Conservation (phyloP, 1,140 invertebrate species). For the Ceratina japonica region DNA sequence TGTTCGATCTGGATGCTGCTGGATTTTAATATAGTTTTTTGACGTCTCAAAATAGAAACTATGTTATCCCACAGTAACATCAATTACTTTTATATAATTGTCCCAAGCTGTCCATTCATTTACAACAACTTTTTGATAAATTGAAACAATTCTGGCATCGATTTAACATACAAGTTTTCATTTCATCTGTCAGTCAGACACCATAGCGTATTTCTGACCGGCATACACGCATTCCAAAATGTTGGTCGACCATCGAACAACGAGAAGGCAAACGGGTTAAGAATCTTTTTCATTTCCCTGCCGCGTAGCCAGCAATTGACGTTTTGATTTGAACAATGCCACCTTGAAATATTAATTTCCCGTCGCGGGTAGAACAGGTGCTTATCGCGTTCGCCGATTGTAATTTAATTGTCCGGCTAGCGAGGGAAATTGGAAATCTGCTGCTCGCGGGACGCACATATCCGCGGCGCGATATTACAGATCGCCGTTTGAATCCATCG, state of each 20-base stretch:
- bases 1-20: too few relatives aligned
- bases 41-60: too few relatives aligned
- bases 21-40: too few relatives aligned
- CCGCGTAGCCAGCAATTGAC: constrained; percentile 24
- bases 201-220: background rate
- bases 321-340: constrained; percentile 61
- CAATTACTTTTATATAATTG: too few relatives aligned
- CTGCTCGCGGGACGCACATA: constrained; percentile 56
- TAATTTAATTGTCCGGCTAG: constrained; percentile 76
- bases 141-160: too few relatives aligned
- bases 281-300: constrained; percentile 6
- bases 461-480: constrained; percentile 59
- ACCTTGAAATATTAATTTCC: constrained; percentile 63
- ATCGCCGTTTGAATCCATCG: constrained; percentile 64
- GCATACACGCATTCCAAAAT: background rate
- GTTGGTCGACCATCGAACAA: background rate
- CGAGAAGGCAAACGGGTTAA: background rate
- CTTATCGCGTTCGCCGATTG: constrained; percentile 73
- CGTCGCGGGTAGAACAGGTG: constrained; percentile 51
- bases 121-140: too few relatives aligned
- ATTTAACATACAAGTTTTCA: background rate
- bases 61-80: too few relatives aligned
- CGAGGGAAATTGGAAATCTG: constrained; percentile 74
- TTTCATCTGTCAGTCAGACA: background rate
- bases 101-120: too few relatives aligned